phyloP scores from a whole-genome alignment of 2,888 invertebrate genomes.

The Tinea semifulvella region DNA sequence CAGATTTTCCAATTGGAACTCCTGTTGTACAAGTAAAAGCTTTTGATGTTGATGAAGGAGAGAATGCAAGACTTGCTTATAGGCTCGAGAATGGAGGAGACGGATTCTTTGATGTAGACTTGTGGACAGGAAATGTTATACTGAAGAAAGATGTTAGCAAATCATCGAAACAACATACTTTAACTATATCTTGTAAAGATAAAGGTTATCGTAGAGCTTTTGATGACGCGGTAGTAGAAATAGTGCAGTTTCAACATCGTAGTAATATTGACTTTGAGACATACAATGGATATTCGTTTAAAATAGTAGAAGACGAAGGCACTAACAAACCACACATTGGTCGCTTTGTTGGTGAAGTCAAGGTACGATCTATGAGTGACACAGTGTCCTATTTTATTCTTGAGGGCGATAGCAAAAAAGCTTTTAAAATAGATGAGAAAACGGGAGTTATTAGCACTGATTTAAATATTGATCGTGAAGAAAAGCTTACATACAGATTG shows the following conservation, averaged over 20 bases:
- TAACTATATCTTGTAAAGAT: slow-evolving; percentile 84
- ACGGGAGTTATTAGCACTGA: slow-evolving; percentile 82
- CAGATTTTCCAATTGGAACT: slow-evolving; percentile 71
- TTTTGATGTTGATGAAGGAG: slow-evolving; percentile 86
- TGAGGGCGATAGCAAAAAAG: slow-evolving; percentile 79
- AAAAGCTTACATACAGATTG: slow-evolving; percentile 77
- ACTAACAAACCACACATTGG: slow-evolving; percentile 67
- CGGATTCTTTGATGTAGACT: slow-evolving; percentile 81
- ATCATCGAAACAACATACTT: slow-evolving; percentile 73
- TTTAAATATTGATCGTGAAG: slow-evolving; percentile 85
- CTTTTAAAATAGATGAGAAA: slow-evolving; percentile 82
- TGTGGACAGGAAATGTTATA: slow-evolving; percentile 78
- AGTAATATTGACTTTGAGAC: slow-evolving; percentile 80
- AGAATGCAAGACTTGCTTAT: slow-evolving; percentile 84
- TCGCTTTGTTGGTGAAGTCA: slow-evolving; percentile 81
- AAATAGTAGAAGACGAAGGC: slow-evolving; percentile 83
- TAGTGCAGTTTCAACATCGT: slow-evolving; percentile 76
- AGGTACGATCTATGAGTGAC: slow-evolving; percentile 69
- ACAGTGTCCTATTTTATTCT: slow-evolving; percentile 78
- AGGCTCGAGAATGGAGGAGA: slow-evolving; percentile 82
- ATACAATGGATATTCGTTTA: slow-evolving; percentile 82
- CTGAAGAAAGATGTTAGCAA: slow-evolving; percentile 72
- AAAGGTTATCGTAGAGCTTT: slow-evolving; percentile 77
- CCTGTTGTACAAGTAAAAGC: slow-evolving; percentile 80
- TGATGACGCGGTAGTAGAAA: slow-evolving; percentile 82